Evolutionary conservation across 2,888 invertebrate species (phyloP).

Genomic region (Limnephilus marmoratus): DNA sequence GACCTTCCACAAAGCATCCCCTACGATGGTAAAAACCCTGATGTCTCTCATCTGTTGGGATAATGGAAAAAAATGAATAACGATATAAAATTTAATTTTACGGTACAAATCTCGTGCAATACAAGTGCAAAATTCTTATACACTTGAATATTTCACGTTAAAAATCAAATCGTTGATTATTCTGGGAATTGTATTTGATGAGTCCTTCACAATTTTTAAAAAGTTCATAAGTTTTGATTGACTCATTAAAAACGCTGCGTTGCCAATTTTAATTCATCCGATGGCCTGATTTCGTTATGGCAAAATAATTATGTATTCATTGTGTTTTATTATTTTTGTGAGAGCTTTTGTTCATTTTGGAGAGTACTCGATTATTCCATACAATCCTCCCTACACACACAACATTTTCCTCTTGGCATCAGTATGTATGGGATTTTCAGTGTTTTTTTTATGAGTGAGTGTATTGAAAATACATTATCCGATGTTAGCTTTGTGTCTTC

Average conservation of each 20-base stretch:
- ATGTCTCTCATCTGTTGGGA: no score
- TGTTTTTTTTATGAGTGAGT: background rate
- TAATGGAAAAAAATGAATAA: no score
- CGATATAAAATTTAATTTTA: no score
- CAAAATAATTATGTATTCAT: background rate
- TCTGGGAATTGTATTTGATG: background rate
- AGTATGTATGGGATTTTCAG: background rate
- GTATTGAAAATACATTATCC: conserved; percentile 44
- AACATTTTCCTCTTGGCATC: background rate
- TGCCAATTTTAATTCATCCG: background rate
- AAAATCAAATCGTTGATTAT: background rate
- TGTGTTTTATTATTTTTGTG: background rate
- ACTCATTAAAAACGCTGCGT: background rate
- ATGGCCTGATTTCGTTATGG: background rate
- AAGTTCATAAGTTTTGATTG: background rate
- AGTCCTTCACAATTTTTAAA: background rate
- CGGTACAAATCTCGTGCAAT: background rate
- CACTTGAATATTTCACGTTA: background rate
- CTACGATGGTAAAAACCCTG: no score
- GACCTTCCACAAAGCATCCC: no score
- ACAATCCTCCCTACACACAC: background rate
- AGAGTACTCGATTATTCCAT: background rate
- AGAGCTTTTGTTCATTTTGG: background rate
- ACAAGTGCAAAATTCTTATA: background rate
- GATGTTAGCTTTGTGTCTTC: conserved; percentile 38